Conservation (phyloP, 2,888 invertebrate species). For the Thysanoteuthis rhombus region DNA sequence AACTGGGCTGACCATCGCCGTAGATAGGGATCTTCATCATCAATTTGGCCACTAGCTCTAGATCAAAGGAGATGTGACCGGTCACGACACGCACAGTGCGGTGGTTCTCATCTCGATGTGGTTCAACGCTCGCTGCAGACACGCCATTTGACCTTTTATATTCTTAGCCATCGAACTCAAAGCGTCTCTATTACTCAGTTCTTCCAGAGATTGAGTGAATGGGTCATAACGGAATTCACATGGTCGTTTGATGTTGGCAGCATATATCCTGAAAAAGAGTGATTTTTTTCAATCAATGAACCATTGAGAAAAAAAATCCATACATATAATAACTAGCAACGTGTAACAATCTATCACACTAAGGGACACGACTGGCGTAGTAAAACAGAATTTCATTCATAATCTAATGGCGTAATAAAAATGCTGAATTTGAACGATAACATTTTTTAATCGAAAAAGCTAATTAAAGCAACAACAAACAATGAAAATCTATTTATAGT, state of each 20-base stretch:
- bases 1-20: too few species aligned
- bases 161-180: conserved; percentile 48
- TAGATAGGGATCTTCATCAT: not conserved
- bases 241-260: conserved; percentile 55
- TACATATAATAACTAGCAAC: too few species aligned
- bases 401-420: too few species aligned
- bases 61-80: not conserved
- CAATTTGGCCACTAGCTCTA: not conserved
- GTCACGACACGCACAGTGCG: not conserved
- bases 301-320: not conserved
- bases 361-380: too few species aligned
- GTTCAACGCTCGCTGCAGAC: conserved; percentile 49
- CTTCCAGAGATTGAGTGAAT: conserved; percentile 60
- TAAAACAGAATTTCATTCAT: too few species aligned
- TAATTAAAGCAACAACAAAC: too few species aligned
- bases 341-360: too few species aligned
- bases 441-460: too few species aligned
- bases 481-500: too few species aligned
- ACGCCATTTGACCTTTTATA: conserved; percentile 52
- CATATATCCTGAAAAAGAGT: conserved; percentile 53
- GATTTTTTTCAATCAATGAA: not conserved
- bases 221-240: conserved; percentile 63
- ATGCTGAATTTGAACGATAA: too few species aligned
- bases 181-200: conserved; percentile 52
- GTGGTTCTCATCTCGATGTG: conserved; percentile 35